Evolutionary conservation across 2,888 invertebrate genomes (phyloP), one percentile per base, ranked within the genome.

Genomic region (Silvanus unidentatus): DNA sequence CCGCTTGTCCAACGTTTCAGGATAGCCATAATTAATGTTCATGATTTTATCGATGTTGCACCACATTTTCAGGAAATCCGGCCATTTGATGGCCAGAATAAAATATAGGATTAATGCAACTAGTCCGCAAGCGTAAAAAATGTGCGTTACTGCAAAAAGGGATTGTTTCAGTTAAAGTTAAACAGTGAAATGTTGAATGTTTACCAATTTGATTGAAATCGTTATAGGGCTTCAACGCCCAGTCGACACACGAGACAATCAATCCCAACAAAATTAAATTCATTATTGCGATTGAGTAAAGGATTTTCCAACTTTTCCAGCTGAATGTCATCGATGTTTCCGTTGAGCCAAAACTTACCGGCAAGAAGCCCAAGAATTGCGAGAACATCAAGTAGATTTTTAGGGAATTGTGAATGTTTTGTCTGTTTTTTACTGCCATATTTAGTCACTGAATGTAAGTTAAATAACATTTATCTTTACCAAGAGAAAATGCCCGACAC

Each of bases 61-160:
- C 49, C 53, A 50, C 43, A 49, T 43, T 40, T 43, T 40, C 22
- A 66, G 62, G 5, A 76, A 58, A 11, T 53, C 57, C 1, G 73
- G 73, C 76, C 76, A 76, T 12, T 64, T 57, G 41, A 54, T 65
- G 1, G 75, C 73, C 29, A 76, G 55, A 43, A 66, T 74, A 54
- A 78, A 69, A 27, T 77, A 77, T 1, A 79, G 55, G 1, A 77
- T 39, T 1, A 42, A 22, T 22, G 9, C 14, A 29, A 15, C 8
- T 8, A 40, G 16, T 22, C 16, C 39, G 8, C 14, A 22, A 9
- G 14, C 15, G 40, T 30, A 35, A 34, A 34, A 44, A 34, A 34
- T 29, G 35, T 35, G 22, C 32, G 2, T 13, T n/a, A 10, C 37
- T n/a, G n/a, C n/a, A n/a, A 37, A 37, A 37, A 14, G 4, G 3